These are phyloP conservation scores for Rhinichthys osculus DNA, from an alignment of 2,797 vertebrate species.

Conservation along the genomic window DNA sequence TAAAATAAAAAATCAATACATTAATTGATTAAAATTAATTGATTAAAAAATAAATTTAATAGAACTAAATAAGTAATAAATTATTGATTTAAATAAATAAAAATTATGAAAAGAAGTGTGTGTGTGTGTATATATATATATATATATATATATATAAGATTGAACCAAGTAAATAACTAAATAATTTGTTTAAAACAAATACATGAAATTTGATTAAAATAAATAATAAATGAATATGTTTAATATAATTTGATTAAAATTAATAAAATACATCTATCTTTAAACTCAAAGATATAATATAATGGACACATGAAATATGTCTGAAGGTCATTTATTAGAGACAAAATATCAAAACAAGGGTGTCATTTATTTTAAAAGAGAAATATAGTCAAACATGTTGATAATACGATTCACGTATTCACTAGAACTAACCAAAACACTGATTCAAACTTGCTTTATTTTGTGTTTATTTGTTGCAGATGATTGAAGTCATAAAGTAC, in stretches of 20 bases:
- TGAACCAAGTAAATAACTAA: background rate
- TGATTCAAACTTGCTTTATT: too few relatives aligned
- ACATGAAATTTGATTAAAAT: background rate
- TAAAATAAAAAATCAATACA: too few relatives aligned
- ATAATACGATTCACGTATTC: background rate
- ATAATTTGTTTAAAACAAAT: background rate
- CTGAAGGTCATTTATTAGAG: background rate
- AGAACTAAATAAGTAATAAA: too few relatives aligned
- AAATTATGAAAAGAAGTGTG: too few relatives aligned
- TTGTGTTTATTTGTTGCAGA: constrained; percentile 73
- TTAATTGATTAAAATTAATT: too few relatives aligned
- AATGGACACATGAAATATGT: background rate
- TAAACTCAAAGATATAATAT: background rate
- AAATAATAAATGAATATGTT: background rate
- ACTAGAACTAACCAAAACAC: background rate
- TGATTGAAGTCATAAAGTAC: constrained; percentile 98
- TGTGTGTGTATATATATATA: too few relatives aligned
- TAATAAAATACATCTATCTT: background rate
- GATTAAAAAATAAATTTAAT: too few relatives aligned
- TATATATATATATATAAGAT: too few relatives aligned
- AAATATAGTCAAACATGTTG: background rate
- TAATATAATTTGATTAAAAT: background rate
- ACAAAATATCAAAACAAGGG: background rate
- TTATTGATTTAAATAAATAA: too few relatives aligned
- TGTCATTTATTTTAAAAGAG: background rate